Conservation (phyloP, 1,140 invertebrate species). For the Globodera ellingtonae region DNA sequence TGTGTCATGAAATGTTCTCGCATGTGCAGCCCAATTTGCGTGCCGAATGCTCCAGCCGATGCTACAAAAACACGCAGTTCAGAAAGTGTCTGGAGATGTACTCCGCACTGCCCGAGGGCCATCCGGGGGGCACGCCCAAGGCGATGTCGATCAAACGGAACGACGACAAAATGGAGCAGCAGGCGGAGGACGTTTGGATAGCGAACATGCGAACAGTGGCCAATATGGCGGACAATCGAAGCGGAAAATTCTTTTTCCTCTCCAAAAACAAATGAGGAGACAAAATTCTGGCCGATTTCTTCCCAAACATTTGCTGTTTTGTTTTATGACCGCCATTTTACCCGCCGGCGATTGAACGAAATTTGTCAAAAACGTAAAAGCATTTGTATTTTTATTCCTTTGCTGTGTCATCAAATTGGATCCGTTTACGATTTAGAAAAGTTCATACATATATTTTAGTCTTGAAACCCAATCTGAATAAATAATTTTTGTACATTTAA, state of each 20-base stretch:
- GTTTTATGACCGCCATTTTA: neutral
- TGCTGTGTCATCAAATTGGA: too few relatives aligned
- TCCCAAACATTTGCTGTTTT: neutral
- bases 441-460: too few relatives aligned
- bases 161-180: neutral
- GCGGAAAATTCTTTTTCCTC: neutral
- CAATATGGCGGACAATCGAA: neutral
- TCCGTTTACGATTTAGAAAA: too few relatives aligned
- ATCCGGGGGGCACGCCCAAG: neutral
- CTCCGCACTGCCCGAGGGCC: constrained; percentile 8
- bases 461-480: too few relatives aligned
- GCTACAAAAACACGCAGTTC: constrained; percentile 27
- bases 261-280: neutral
- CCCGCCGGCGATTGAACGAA: too few relatives aligned
- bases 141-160: neutral
- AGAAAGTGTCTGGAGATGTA: constrained; percentile 21
- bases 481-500: too few relatives aligned
- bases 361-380: too few relatives aligned
- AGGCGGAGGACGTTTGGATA: neutral
- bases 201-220: neutral
- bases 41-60: constrained; percentile 38
- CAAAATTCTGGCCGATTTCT: too few relatives aligned
- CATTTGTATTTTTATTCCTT: too few relatives aligned
- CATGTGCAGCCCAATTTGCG: constrained; percentile 51
- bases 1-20: constrained; percentile 57